Percentiles rank a stretch among this genome's conserved stretches.
Conservation (phyloP, 2,888 invertebrate species). For the Crematogaster levior region DNA sequence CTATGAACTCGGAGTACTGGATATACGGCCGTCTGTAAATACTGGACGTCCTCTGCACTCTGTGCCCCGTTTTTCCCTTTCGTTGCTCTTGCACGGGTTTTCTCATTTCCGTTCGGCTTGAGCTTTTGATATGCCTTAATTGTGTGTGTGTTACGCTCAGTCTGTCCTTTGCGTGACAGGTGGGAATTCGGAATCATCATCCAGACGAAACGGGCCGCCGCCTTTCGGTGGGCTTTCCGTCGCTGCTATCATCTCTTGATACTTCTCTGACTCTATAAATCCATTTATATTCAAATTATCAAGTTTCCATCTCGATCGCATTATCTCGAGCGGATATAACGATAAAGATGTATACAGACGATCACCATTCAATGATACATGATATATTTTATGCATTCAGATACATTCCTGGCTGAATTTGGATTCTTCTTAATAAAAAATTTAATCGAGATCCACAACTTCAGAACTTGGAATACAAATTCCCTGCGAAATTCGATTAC, state of each 20-base stretch:
- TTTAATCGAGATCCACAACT: background rate
- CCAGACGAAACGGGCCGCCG: constrained; percentile 89
- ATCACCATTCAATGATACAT: constrained; percentile 63
- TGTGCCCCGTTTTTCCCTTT: constrained; percentile 30
- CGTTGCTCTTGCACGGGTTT: constrained; percentile 51
- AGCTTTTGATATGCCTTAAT: constrained; percentile 75
- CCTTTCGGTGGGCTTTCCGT: constrained; percentile 90
- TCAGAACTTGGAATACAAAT: background rate
- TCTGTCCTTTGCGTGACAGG: constrained; percentile 90
- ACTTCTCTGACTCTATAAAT: constrained; percentile 90
- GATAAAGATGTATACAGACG: constrained; percentile 74
- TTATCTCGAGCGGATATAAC: constrained; percentile 71
- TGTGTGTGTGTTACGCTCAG: constrained; percentile 76
- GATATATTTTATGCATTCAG: constrained; percentile 58
- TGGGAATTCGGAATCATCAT: constrained; percentile 94
- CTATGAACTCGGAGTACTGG: constrained; percentile 47
- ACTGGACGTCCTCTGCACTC: constrained; percentile 50
- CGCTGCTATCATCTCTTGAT: constrained; percentile 91
- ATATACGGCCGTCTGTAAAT: constrained; percentile 42
- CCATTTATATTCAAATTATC: constrained; percentile 51
- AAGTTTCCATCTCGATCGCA: constrained; percentile 20
- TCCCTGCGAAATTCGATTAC: background rate
- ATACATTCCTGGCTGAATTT: constrained; percentile 6
- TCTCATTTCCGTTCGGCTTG: constrained; percentile 33
- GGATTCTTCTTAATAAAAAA: background rate